phyloP scores from a whole-genome alignment of 2,113 vertebrate genomes.

The Martes martes region DNA sequence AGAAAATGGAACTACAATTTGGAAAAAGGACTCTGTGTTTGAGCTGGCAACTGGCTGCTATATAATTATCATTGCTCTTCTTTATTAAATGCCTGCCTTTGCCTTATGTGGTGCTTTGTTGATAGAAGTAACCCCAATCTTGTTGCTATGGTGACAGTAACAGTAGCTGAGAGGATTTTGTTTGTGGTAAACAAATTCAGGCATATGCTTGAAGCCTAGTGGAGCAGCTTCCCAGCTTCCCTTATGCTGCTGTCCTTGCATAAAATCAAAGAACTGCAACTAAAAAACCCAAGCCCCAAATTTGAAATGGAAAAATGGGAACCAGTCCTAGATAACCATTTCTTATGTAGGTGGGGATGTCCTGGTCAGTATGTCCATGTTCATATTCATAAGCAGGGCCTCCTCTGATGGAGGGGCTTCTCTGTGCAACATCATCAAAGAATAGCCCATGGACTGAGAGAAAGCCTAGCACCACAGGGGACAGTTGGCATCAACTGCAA shows the following conservation, averaged over 20 bases:
- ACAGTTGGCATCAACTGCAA: neutral
- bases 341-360: neutral
- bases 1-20: constrained; percentile 26
- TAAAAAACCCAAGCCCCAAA: constrained; percentile 37
- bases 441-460: constrained; percentile 1
- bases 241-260: constrained; percentile 45
- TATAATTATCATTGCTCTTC: constrained; percentile 82
- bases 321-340: neutral
- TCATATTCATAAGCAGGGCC: neutral
- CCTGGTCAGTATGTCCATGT: neutral
- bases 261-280: constrained; percentile 13
- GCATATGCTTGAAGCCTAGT: constrained; percentile 63
- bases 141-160: constrained; percentile 82
- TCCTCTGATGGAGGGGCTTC: neutral
- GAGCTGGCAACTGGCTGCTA: constrained; percentile 63
- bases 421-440: neutral
- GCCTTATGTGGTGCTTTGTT: constrained; percentile 82
- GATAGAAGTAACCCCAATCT: constrained; percentile 82
- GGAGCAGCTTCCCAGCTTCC: constrained; percentile 62
- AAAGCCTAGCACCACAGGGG: constrained; percentile 32
- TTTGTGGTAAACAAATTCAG: constrained; percentile 84
- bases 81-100: constrained; percentile 82
- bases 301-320: constrained; percentile 75
- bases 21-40: constrained; percentile 40
- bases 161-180: constrained; percentile 82